Percentiles rank a stretch among this genome's conserved stretches.
Conservation (phyloP, 1,140 invertebrate species). For the Copidosoma floridanum region DNA sequence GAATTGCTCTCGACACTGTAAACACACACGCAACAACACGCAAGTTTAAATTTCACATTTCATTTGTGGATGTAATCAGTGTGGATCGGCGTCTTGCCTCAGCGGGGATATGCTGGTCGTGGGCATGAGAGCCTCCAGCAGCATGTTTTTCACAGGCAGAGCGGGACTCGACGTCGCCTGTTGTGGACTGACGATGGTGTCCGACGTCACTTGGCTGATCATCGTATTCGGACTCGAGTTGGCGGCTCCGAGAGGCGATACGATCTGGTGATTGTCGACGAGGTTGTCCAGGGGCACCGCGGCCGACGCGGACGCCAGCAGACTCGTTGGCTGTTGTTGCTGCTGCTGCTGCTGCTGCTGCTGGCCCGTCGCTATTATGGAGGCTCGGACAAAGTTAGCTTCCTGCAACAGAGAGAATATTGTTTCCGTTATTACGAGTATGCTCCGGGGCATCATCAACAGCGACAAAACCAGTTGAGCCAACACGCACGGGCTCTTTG, state of each 20-base stretch:
- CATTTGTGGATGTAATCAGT: too few relatives aligned
- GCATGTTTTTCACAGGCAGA: constrained; percentile 52
- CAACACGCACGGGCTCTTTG: too few relatives aligned
- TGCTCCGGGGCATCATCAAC: too few relatives aligned
- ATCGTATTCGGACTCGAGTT: constrained; percentile 45
- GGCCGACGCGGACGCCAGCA: constrained; percentile 54
- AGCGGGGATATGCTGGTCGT: constrained; percentile 16
- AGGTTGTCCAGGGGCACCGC: constrained; percentile 63
- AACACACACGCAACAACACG: too few relatives aligned
- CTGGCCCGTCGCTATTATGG: constrained; percentile 51
- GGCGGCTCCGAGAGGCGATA: constrained; percentile 36
- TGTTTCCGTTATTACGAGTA: too few relatives aligned
- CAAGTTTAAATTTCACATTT: too few relatives aligned
- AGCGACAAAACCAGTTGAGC: too few relatives aligned
- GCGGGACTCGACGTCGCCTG: constrained; percentile 48
- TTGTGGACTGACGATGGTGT: constrained; percentile 38
- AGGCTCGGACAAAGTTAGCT: constrained; percentile 42
- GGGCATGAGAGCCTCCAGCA: constrained; percentile 58
- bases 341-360: too few relatives aligned
- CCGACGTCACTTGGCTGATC: constrained; percentile 41
- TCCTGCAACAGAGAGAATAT: background rate
- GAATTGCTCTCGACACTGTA: constrained; percentile 32
- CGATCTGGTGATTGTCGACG: constrained; percentile 55
- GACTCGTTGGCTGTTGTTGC: constrained; percentile 53
- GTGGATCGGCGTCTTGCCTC: too few relatives aligned